Evolutionary conservation across 1,140 invertebrate species (phyloP), one percentile per base, ranked within the genome.

Genomic region (Trachelipus rathkii): DNA sequence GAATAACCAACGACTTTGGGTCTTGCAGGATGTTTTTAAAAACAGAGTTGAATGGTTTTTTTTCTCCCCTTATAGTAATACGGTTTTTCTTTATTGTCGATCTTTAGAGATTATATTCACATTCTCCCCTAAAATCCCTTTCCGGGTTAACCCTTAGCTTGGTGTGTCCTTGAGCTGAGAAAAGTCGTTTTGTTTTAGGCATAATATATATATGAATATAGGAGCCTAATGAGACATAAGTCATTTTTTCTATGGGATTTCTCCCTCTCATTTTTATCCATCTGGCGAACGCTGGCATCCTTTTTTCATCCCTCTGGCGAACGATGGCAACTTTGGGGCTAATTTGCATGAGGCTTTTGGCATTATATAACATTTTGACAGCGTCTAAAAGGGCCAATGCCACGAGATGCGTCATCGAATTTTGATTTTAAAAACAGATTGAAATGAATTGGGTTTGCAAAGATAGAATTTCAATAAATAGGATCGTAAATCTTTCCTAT

Each of bases 301-400:
- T 33, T 2, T n/a, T n/a, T n/a, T n/a, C n/a, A 33, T 19, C 19
- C 50, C 50, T 13, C 50, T 60, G 50, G 50, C 50, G 50, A 60
- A 60, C 8, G 50, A 1, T 60, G 50, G 50, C 50, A 60, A 15
- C 50, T 60, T 33, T 2, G 8, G 8, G 11, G 11, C 50, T 60
- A 15, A 60, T 60, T 60, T 60, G 50, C 50, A 60, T 60, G 50
- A 15, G 8, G 50, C 19, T 19, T 60, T 13, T 60, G 50, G 50
- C 50, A 60, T 60, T 60, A 60, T 60, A 60, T 60, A 60, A 60
- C 50, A 60, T 60, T 60, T 60, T 60, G 50, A 60, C 50, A 60
- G 50, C 19, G 50, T 19, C 50, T 60, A 60, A 60, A 19, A 60
- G 50, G 33, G 33, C 33, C 33, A 33, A 33, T 33, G 33, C 19